Evolutionary conservation across 2,797 vertebrate genomes (phyloP).

Genomic region (Hemibagrus guttatus): DNA sequence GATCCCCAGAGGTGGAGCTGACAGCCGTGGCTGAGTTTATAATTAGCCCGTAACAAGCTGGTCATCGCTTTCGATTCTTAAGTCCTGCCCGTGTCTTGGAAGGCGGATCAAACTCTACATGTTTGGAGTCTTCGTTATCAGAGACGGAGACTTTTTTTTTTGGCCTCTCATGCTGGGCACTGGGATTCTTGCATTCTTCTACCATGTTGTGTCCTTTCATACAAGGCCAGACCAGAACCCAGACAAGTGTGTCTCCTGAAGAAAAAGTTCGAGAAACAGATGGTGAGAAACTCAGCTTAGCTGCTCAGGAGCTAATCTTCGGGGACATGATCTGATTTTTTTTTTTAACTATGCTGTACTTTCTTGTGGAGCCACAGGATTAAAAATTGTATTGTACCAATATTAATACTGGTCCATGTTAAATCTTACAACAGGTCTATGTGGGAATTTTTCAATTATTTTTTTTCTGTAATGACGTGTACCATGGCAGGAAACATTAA

Average conservation of each 20-base stretch:
- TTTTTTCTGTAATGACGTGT: background rate
- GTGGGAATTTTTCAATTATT: background rate
- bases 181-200: slow-evolving; percentile 45
- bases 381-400: background rate
- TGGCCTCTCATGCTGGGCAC: slow-evolving; percentile 28
- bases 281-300: slow-evolving; percentile 38
- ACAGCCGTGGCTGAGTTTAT: slow-evolving; percentile 60
- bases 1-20: slow-evolving; percentile 46
- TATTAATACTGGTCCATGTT: background rate
- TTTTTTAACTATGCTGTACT: slow-evolving; percentile 20
- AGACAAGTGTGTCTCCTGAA: slow-evolving; percentile 49
- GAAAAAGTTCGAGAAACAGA: slow-evolving; percentile 53
- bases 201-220: slow-evolving; percentile 46
- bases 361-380: background rate
- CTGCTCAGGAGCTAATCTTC: slow-evolving; percentile 36
- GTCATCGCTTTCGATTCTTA: slow-evolving; percentile 69
- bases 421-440: background rate
- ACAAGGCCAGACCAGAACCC: slow-evolving; percentile 45
- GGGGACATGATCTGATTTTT: slow-evolving; percentile 52
- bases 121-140: slow-evolving; percentile 49
- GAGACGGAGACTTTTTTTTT: slow-evolving; percentile 20
- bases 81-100: slow-evolving; percentile 69
- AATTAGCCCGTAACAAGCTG: slow-evolving; percentile 57
- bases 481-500: too few species aligned
- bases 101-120: slow-evolving; percentile 61